A percentile compares a stretch with the other conserved stretches of the same genome.
Evolutionary conservation across 2,113 vertebrate genomes (phyloP).

Genomic region (Tichodroma muraria): DNA sequence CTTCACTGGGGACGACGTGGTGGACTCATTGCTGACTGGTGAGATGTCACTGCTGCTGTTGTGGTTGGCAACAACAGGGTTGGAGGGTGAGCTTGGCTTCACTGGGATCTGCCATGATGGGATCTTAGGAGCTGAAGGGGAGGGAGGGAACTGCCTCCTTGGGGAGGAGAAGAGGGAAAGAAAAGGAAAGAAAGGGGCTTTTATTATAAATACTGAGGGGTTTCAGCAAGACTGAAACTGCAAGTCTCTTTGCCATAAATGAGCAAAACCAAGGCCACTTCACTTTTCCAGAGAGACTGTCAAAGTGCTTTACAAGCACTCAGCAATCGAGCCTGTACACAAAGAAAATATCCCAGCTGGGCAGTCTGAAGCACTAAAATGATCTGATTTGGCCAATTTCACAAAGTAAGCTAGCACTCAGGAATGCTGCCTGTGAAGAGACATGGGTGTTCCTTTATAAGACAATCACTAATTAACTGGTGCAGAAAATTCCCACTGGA

Average conservation of each 20-base stretch:
- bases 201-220: neutral
- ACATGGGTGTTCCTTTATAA: neutral
- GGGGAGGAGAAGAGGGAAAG: neutral
- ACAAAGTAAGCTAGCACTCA: neutral
- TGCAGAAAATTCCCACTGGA: conserved; percentile 15
- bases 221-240: neutral
- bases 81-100: conserved; percentile 78
- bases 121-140: conserved; percentile 89
- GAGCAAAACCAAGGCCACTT: neutral
- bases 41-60: conserved; percentile 99
- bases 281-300: neutral
- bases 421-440: neutral
- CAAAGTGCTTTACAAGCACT: conserved; percentile 12
- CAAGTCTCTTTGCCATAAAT: neutral
- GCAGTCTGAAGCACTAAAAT: neutral
- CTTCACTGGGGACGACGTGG: conserved; percentile 83
- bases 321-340: neutral
- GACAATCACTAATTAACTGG: neutral
- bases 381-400: neutral
- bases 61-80: conserved; percentile 75
- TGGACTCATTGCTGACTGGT: conserved; percentile 89
- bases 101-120: conserved; percentile 95
- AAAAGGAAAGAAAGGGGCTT: conserved; percentile 1
- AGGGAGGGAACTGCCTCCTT: conserved; percentile 94
- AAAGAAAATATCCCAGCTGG: neutral